A percentile compares a stretch with the other conserved stretches of the same genome.
phyloP scores from a whole-genome alignment of 2,113 vertebrate species.

The Zeus faber region DNA sequence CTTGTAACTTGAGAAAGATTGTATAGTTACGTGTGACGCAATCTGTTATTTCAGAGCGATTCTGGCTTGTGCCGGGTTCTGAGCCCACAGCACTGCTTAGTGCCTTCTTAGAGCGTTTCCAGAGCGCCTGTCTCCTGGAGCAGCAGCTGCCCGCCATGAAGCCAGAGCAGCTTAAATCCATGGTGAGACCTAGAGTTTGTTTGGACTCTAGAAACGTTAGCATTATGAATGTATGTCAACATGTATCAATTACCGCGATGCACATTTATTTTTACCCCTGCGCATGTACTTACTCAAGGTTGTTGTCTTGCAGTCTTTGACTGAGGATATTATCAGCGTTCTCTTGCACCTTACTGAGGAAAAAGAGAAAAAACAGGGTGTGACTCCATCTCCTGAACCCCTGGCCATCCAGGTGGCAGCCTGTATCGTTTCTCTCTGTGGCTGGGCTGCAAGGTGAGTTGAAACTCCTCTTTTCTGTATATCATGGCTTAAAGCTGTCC shows the following conservation, averaged over 20 bases:
- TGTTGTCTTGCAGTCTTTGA: conserved; percentile 74
- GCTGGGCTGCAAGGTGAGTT: conserved; percentile 87
- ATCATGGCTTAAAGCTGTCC: background rate
- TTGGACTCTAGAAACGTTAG: too few species aligned
- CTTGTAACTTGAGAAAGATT: background rate
- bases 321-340: conserved; percentile 82
- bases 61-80: conserved; percentile 81
- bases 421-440: conserved; percentile 86
- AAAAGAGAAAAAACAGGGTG: conserved; percentile 73
- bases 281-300: too few species aligned
- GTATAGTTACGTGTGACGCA: background rate
- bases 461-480: background rate
- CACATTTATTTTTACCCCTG: too few species aligned
- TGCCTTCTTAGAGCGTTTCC: conserved; percentile 85
- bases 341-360: conserved; percentile 85
- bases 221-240: too few species aligned
- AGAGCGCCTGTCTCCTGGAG: conserved; percentile 82
- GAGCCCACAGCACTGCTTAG: conserved; percentile 81
- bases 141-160: conserved; percentile 89
- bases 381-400: conserved; percentile 59
- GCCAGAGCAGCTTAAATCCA: conserved; percentile 83
- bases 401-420: conserved; percentile 85
- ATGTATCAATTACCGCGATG: too few species aligned
- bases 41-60: conserved; percentile 77
- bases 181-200: too few species aligned